Conservation (phyloP, 2,888 invertebrate species). For the Mellilla xanthometata region DNA sequence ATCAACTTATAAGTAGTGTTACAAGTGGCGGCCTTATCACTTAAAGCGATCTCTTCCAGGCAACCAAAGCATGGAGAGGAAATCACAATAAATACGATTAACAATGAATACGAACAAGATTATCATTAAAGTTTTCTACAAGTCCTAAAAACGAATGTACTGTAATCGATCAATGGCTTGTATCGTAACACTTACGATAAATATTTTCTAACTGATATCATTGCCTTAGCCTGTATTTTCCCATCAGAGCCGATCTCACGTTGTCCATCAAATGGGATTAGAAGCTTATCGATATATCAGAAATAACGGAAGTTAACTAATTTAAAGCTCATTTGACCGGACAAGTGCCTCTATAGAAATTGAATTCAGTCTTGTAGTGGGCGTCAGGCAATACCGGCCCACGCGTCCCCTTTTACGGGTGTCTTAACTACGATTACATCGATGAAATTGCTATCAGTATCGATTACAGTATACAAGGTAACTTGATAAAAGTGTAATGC, state of each 20-base stretch:
- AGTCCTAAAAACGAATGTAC: too few relatives aligned
- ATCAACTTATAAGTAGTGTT: too few relatives aligned
- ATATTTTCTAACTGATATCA: not conserved
- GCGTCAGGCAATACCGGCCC: conserved; percentile 17
- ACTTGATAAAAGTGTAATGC: conserved; percentile 10
- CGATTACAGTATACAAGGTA: conserved; percentile 8
- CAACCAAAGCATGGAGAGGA: too few relatives aligned
- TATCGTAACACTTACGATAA: too few relatives aligned
- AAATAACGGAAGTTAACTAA: conserved; percentile 17
- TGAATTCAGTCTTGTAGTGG: conserved; percentile 17
- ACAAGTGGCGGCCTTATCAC: too few relatives aligned
- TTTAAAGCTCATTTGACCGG: conserved; percentile 16
- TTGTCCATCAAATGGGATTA: conserved; percentile 18
- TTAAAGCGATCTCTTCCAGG: too few relatives aligned
- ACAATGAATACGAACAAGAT: too few relatives aligned
- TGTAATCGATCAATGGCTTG: not conserved
- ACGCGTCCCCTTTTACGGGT: conserved; percentile 13
- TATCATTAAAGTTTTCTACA: too few relatives aligned
- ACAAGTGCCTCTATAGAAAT: conserved; percentile 11
- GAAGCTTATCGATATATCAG: conserved; percentile 7
- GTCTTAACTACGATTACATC: conserved; percentile 7
- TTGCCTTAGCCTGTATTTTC: not conserved
- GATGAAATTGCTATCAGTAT: conserved; percentile 17
- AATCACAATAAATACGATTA: too few relatives aligned
- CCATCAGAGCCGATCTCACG: conserved; percentile 11